These are phyloP conservation scores for Micromys minutus DNA, from an alignment of 2,113 vertebrate species.

Conservation along the genomic window DNA sequence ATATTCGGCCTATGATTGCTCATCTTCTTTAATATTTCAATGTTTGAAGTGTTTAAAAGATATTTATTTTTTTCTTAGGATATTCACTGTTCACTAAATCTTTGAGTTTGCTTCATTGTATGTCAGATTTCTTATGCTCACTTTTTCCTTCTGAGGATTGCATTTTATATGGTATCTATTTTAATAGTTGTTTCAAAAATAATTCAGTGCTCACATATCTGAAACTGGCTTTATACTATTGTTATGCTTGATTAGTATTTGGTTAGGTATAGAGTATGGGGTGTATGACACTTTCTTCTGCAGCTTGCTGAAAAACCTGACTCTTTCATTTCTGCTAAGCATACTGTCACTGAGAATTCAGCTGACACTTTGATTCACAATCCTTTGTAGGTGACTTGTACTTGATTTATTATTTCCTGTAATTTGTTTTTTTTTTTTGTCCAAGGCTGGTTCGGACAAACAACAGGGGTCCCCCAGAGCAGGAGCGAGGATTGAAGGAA, in stretches of 20 bases:
- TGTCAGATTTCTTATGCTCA: background rate
- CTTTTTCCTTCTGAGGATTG: background rate
- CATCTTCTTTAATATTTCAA: background rate
- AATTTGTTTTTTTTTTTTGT: too few species aligned
- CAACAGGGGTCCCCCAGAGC: too few species aligned
- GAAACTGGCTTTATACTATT: background rate
- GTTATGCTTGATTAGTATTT: background rate
- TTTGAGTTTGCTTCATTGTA: background rate
- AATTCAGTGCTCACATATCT: background rate
- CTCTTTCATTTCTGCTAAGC: background rate
- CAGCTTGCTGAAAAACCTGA: background rate
- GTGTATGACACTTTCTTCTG: background rate
- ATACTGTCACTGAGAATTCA: background rate
- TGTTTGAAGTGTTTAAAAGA: background rate
- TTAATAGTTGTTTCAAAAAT: background rate
- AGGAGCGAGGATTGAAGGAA: too few species aligned
- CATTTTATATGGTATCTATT: background rate
- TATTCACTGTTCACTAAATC: background rate
- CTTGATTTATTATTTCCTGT: background rate
- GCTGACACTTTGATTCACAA: background rate
- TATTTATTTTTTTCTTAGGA: background rate
- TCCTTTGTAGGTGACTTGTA: background rate
- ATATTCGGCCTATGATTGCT: too few species aligned
- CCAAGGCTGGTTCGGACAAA: too few species aligned
- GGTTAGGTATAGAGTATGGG: background rate